Base-by-base conservation (phyloP, 2,888 invertebrate species). In the Synergus japonicus region DNA sequence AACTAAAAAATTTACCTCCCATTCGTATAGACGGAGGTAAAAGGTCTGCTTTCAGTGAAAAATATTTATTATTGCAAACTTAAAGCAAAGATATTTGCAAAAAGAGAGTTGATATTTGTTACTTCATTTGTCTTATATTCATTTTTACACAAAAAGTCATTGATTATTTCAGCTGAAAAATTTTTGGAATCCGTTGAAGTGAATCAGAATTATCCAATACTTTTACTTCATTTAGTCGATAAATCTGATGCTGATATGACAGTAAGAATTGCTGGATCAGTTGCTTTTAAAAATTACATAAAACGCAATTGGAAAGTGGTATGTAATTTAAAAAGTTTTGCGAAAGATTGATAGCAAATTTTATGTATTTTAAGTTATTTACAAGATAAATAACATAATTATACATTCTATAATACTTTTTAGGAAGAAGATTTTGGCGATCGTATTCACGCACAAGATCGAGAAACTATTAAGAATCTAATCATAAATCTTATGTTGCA, bases 221-320 rank as follows among this genome's bases (percentile, higher is more conserved):
- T 98, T 43, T 92, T 99, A 76, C 93, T 99, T 8, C 95, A 97
- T 88, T 94, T 99, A 13, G 95, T 99, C 80, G 97, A 97, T 88
- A 97, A 97, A 87, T 94, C 96, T 66, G 95, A 96, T 84, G 93
- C 96, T 65, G 97, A 97, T 84, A 93, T 96, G 89, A 96, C 96
- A 2, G 96, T 98, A 79, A 93, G 98, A 84, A 94, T 98, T 60
- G 97, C 98, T 8, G 97, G 98, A 37, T 97, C 99, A 12, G 96
- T 99, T 81, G 97, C 97, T 0, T 98, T 99, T 90, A 99, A 99
- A 92, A 99, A 99, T 92, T 99, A 96, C 90, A 95, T 99, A 37
- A 99, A 98, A 92, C 94, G 98, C 78, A 98, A 99, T 92, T 99
- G 99, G 99, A 95, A 95, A 88, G 94, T 96, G 89, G 97, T 97